Base-by-base conservation (phyloP, 92 coral and sea anemone species). In the Phenganax marumi region DNA sequence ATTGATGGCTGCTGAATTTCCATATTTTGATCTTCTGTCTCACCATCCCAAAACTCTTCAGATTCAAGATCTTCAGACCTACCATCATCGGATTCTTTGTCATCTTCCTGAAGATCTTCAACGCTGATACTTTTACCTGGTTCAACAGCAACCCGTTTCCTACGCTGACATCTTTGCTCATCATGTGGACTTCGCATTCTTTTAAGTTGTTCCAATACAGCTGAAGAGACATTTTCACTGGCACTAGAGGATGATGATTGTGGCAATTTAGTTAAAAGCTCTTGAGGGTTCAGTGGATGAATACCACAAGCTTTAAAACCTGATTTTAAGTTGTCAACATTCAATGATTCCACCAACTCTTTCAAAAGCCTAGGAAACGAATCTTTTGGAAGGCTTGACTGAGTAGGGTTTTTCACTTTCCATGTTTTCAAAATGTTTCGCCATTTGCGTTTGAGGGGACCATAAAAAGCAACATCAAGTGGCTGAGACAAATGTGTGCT, bases 391-490 rank as follows among this genome's bases (percentile, higher is more conserved):
- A 54, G 66, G 18, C 13, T 10, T 76, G 81, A 10, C n/a, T 53
- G 50, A 68, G 50, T 54, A 53, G 66, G 66, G 43, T 76, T 55
- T 48, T 54, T 52, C 57, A 76, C 24, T 76, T 76, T 76, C 68
- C 81, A 76, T 50, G 21, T 9, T 43, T 70, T 70, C 46, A 70
- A 70, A 33, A 70, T 70, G n/a, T 70, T 70, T 2, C 76, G 52
- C 76, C 76, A 70, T 46, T 70, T 70, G 6, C 76, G 11, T 50
- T 76, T 76, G 10, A 76, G 46, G 53, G 81, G 81, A 10, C 68
- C 81, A 76, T 7, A 76, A 56, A 76, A 76, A 25, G 81, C 81
- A 53, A 76, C 81, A 52, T 76, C 81, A 19, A 76, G 81, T 9
- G 81, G 81, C 68, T 76, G 81, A 18, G 81, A 43, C 22, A 76